Evolutionary conservation across 2,113 vertebrate species (phyloP), one percentile per base, ranked within the genome.

Genomic region (Macquaria ambigua): DNA sequence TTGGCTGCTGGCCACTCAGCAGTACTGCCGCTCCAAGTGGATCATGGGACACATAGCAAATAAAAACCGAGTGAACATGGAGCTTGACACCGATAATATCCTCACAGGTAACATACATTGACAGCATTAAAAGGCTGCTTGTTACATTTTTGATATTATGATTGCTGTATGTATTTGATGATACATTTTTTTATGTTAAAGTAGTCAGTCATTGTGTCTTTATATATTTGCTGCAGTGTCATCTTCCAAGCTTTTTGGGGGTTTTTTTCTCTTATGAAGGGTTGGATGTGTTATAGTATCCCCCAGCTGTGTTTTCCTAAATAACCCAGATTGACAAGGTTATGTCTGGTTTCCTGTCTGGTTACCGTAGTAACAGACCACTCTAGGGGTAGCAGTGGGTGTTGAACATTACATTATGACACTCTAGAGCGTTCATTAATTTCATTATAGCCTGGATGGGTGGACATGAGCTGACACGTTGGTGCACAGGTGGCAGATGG

Each of bases 1-100:
- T 68, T 99, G 98, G 98, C 93, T 99, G 77, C 96, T 99, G 89
- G 97, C 98, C 77, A 99, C 98, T 3, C 96, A 98, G 77, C 98
- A 99, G 90, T 99, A 97, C 87, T 89, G 96, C 74, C 93, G 96
- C 39, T 96, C 98, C 55, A 98, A 97, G 93, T 96, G 96, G 81
- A 95, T 98, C 87, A 97, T 99, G 92, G 96, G 96, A 82, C 94
- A 96, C 75, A 96, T 99, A 59, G 96, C 95, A 0, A 94, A 96
- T 93, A 98, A 97, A 90, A 99, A 99, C 93, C 93, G 81, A 72
- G 95, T 95, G 67, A 96, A 74, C 77, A 86, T 95, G 0, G 97
- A 97, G 86, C 94, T 81, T 0, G 97, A 98, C 82, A 87, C 94
- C 25, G 97, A 98, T 18, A 97, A 97, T 50, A 95, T 99, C 77